Percentiles rank a stretch among this genome's conserved stretches.
These are phyloP conservation scores for Drosophila kikkawai DNA, from an alignment of 1,140 invertebrate species.

Conservation along the genomic window DNA sequence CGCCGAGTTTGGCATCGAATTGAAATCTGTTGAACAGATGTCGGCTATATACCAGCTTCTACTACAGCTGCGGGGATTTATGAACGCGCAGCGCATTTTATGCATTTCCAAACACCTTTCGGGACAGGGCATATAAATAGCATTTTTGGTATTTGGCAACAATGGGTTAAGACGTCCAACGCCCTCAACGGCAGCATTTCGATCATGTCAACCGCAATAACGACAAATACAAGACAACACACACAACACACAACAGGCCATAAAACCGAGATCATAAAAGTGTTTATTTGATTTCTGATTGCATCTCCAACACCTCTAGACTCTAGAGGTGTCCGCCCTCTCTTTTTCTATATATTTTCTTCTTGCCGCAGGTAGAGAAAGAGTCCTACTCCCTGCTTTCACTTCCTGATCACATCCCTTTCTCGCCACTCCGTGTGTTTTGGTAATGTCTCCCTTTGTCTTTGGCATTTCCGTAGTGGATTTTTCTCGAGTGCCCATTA, in stretches of 20 bases:
- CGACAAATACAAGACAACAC: conserved; percentile 34
- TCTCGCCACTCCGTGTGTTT: conserved; percentile 28
- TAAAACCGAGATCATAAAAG: conserved; percentile 66
- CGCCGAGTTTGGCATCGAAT: conserved; percentile 42
- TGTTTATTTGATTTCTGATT: conserved; percentile 77
- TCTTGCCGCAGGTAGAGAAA: conserved; percentile 54
- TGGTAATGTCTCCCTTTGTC: conserved; percentile 40
- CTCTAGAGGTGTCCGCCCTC: conserved; percentile 7
- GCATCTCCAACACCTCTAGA: conserved; percentile 52
- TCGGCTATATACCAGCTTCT: conserved; percentile 45
- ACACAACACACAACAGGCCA: conserved; percentile 17
- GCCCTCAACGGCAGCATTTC: conserved; percentile 5
- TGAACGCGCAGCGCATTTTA: conserved; percentile 53
- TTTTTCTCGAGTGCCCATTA: conserved; percentile 65
- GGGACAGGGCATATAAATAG: conserved; percentile 25
- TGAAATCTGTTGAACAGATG: conserved; percentile 84
- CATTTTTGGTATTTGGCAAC: conserved; percentile 37
- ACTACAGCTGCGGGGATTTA: conserved; percentile 50
- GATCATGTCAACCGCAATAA: conserved; percentile 53
- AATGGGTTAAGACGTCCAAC: conserved; percentile 38
- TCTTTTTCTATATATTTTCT: neutral
- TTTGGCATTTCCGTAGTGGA: conserved; percentile 73
- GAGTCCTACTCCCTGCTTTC: conserved; percentile 29
- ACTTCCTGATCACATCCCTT: conserved; percentile 54
- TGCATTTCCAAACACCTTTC: conserved; percentile 76